Conservation (phyloP, 2,113 vertebrate genomes). For the Corythornis madagascariensis region DNA sequence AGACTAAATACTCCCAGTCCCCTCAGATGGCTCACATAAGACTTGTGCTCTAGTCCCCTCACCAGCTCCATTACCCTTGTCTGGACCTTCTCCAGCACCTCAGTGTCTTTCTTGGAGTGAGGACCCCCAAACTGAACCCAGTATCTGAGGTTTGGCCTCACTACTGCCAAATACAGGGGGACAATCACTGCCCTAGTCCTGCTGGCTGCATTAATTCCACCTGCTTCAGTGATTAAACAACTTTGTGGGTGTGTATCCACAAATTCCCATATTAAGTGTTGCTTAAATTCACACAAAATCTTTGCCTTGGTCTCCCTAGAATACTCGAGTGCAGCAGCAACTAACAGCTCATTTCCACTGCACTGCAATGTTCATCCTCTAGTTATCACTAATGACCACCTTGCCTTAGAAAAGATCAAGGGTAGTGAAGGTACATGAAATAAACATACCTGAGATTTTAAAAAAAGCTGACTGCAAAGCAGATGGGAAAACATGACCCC, state of each 20-base stretch:
- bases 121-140: too few relatives aligned
- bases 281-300: background rate
- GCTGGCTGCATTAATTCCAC: background rate
- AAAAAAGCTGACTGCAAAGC: background rate
- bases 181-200: too few relatives aligned
- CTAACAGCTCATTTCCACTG: background rate
- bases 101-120: too few relatives aligned
- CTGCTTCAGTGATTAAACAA: background rate
- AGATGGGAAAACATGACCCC: background rate
- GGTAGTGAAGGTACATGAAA: background rate
- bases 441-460: background rate
- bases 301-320: background rate
- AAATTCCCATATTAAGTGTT: background rate
- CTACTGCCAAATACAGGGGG: too few relatives aligned
- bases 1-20: too few relatives aligned
- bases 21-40: too few relatives aligned
- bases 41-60: too few relatives aligned
- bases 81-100: too few relatives aligned
- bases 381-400: background rate
- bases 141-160: too few relatives aligned
- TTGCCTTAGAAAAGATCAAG: background rate
- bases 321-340: accelerated
- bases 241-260: background rate
- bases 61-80: too few relatives aligned
- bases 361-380: background rate